Conservation (phyloP, 2,113 vertebrate species). For the Raja brachyura region DNA sequence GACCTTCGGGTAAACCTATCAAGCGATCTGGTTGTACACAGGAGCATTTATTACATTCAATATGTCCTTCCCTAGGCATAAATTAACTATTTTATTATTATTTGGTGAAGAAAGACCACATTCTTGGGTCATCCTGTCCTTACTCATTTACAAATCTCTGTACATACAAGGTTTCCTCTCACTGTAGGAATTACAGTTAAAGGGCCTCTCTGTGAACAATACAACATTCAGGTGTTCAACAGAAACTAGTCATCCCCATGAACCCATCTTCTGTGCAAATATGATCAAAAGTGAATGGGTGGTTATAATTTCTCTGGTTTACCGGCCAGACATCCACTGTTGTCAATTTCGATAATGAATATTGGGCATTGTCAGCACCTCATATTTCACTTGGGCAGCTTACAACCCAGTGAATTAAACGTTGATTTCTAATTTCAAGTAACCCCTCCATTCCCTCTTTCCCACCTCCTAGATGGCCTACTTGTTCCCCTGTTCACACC, state of each 20-base stretch:
- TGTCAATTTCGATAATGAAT: not conserved
- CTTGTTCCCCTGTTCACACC: too few relatives aligned
- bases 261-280: not conserved
- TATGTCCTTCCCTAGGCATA: too few relatives aligned
- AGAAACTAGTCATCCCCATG: not conserved
- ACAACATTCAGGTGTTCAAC: not conserved
- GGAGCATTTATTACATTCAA: constrained; percentile 30
- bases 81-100: not conserved
- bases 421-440: too few relatives aligned
- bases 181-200: not conserved
- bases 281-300: not conserved
- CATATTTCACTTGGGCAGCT: too few relatives aligned
- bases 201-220: not conserved
- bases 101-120: not conserved
- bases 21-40: constrained; percentile 58
- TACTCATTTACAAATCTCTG: not conserved
- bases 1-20: constrained; percentile 71
- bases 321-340: not conserved
- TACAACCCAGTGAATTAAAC: too few relatives aligned
- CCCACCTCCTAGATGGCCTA: too few relatives aligned
- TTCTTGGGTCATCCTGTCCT: not conserved
- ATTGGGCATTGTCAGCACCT: not conserved
- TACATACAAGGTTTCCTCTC: not conserved
- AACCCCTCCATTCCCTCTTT: too few relatives aligned
- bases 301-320: not conserved